Evolutionary conservation across 1,140 invertebrate species (phyloP).

Genomic region (Cherax quadricarinatus): DNA sequence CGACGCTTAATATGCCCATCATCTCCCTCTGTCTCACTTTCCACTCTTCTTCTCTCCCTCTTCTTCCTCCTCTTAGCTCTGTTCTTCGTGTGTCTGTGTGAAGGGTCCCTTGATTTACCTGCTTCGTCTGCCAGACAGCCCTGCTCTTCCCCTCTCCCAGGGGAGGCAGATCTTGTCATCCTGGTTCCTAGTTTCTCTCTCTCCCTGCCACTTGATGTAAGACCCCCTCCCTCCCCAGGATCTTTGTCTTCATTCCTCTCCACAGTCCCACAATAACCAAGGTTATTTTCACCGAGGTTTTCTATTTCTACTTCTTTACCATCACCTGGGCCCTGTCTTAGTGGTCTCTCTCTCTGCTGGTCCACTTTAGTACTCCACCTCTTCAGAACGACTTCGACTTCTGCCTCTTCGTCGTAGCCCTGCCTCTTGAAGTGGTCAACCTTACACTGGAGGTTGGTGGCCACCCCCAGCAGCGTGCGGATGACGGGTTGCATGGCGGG

Average conservation of each 20-base stretch:
- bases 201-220: too few species aligned
- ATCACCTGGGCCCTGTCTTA: too few species aligned
- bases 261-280: too few species aligned
- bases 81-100: not conserved
- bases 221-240: too few species aligned
- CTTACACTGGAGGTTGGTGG: not conserved
- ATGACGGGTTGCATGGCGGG: conserved; percentile 26
- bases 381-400: not conserved
- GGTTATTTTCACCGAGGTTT: not conserved
- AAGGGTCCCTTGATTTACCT: not conserved
- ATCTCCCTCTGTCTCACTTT: not conserved
- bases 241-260: not conserved
- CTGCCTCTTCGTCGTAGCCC: not conserved
- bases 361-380: not conserved
- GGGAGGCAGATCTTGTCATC: not conserved
- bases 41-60: not conserved
- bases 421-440: not conserved
- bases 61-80: not conserved
- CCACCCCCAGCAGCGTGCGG: conserved; percentile 30
- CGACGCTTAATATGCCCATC: not conserved
- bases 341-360: not conserved
- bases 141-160: not conserved
- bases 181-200: not conserved
- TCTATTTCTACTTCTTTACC: not conserved
- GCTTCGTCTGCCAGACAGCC: not conserved